Conservation (phyloP, 1,140 invertebrate species). For the Paracyclopina nana region DNA sequence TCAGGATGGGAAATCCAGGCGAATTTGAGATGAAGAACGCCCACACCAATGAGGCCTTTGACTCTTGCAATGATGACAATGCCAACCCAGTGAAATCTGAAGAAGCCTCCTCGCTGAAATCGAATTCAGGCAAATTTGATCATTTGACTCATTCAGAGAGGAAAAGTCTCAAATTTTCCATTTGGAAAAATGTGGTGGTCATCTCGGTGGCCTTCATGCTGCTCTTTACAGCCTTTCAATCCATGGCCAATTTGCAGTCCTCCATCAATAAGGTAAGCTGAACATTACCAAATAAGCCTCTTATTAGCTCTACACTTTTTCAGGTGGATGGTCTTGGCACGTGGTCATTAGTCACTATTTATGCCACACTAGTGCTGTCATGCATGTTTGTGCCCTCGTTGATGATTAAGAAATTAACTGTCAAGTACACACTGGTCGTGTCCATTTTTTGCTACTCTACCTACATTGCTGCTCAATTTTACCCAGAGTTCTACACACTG, state of each 20-base stretch:
- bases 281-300: background rate
- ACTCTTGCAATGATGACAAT: no score
- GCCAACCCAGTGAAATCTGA: no score
- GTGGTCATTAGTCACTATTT: constrained; percentile 61
- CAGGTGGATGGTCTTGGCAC: constrained; percentile 49
- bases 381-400: constrained; percentile 81
- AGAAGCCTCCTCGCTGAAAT: no score
- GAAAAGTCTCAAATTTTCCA: constrained; percentile 26
- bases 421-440: constrained; percentile 80
- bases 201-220: constrained; percentile 75
- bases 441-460: constrained; percentile 78
- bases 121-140: no score
- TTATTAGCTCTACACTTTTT: constrained; percentile 1
- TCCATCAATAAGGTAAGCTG: constrained; percentile 19
- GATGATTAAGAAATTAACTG: constrained; percentile 65
- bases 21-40: no score
- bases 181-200: constrained; percentile 63
- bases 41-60: no score
- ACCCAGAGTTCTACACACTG: constrained; percentile 66
- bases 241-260: constrained; percentile 59
- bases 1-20: no score
- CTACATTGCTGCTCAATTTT: constrained; percentile 82
- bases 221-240: constrained; percentile 77
- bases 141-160: no score
- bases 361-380: constrained; percentile 65